Conservation (phyloP, 2,113 vertebrate genomes). For the Trematocara macrostoma region DNA sequence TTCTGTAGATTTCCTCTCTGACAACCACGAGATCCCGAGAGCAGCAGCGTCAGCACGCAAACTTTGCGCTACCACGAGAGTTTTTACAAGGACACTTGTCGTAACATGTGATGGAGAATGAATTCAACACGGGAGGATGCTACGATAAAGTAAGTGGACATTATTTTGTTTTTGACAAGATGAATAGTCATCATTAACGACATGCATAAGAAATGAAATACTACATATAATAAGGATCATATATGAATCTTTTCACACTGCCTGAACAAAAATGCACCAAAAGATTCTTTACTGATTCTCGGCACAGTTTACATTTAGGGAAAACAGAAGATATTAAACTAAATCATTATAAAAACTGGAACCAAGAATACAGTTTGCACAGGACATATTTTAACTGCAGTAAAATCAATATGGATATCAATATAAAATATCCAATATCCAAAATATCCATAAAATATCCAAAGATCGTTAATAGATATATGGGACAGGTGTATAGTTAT, state of each 20-base stretch:
- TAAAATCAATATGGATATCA: not conserved
- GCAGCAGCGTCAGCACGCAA: not conserved
- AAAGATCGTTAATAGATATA: not conserved
- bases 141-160: not conserved
- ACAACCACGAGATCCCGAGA: not conserved
- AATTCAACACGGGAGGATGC: not conserved
- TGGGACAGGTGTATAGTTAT: not conserved
- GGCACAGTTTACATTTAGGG: not conserved
- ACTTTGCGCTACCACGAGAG: not conserved
- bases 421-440: no score
- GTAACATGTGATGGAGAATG: not conserved
- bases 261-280: not conserved
- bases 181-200: not conserved
- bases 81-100: not conserved
- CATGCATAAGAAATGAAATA: not conserved
- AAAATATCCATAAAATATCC: not conserved
- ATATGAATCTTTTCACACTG: not conserved
- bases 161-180: not conserved
- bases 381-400: not conserved
- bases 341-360: not conserved
- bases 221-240: not conserved
- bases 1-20: not conserved
- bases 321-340: not conserved
- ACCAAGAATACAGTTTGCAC: not conserved
- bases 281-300: not conserved